Evolutionary conservation across 2,113 vertebrate genomes (phyloP).

Genomic region (Mirounga angustirostris): DNA sequence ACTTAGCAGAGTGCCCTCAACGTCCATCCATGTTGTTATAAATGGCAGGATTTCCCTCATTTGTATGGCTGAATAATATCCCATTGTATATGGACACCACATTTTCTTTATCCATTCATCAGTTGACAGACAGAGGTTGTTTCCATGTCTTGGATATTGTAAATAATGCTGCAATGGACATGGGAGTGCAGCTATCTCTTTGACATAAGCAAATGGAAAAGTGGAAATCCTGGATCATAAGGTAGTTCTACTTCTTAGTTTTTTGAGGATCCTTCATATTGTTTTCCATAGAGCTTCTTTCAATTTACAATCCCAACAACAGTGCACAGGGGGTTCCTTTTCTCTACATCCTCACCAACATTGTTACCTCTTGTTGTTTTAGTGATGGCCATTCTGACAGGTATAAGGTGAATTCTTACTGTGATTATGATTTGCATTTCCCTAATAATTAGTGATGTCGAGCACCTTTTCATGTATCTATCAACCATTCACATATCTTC

Average conservation of each 20-base stretch:
- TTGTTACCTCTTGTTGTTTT: background rate
- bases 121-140: too few relatives aligned
- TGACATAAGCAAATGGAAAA: background rate
- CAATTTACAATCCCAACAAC: background rate
- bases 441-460: background rate
- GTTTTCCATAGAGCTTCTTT: background rate
- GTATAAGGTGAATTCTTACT: background rate
- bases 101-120: too few relatives aligned
- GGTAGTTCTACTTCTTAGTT: background rate
- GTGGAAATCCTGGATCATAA: background rate
- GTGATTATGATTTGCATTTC: background rate
- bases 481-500: background rate
- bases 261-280: background rate
- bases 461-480: background rate
- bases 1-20: too few relatives aligned
- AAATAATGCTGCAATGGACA: background rate
- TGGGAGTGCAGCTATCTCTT: background rate
- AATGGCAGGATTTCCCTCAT: too few relatives aligned
- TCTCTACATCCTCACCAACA: background rate
- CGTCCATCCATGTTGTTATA: too few relatives aligned
- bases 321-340: background rate
- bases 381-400: background rate
- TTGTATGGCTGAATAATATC: too few relatives aligned
- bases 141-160: background rate
- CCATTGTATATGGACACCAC: too few relatives aligned